Evolutionary conservation across 2,113 vertebrate species (phyloP).

Genomic region (Marcusenius ussheri): DNA sequence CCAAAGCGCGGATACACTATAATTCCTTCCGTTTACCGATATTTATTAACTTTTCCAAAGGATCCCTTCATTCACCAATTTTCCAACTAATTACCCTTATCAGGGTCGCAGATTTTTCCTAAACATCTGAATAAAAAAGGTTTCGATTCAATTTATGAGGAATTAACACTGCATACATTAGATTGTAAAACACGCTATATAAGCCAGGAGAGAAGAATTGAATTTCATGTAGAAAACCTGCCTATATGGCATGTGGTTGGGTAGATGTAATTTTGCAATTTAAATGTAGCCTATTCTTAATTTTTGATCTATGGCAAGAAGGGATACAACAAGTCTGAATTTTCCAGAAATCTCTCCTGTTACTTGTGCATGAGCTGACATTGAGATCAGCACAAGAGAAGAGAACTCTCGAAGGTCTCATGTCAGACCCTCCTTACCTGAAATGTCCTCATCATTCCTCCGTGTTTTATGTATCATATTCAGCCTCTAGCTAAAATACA

Average conservation of each 20-base stretch:
- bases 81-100: background rate
- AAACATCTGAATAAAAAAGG: background rate
- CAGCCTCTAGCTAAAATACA: background rate
- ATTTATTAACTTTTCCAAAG: background rate
- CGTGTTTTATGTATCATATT: background rate
- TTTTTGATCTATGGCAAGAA: background rate
- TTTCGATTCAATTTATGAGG: background rate
- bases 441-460: background rate
- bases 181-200: background rate
- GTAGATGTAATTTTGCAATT: background rate
- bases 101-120: background rate
- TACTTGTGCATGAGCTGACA: background rate
- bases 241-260: background rate
- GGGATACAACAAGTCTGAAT: background rate
- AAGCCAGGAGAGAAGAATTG: background rate
- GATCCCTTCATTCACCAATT: background rate
- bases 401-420: background rate
- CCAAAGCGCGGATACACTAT: background rate
- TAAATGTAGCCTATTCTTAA: background rate
- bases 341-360: background rate
- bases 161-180: background rate
- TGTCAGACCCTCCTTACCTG: background rate
- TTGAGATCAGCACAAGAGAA: background rate
- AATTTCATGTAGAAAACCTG: background rate
- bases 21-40: background rate